Base-by-base conservation (phyloP, 2,113 vertebrate species). In the Chauna torquata region DNA sequence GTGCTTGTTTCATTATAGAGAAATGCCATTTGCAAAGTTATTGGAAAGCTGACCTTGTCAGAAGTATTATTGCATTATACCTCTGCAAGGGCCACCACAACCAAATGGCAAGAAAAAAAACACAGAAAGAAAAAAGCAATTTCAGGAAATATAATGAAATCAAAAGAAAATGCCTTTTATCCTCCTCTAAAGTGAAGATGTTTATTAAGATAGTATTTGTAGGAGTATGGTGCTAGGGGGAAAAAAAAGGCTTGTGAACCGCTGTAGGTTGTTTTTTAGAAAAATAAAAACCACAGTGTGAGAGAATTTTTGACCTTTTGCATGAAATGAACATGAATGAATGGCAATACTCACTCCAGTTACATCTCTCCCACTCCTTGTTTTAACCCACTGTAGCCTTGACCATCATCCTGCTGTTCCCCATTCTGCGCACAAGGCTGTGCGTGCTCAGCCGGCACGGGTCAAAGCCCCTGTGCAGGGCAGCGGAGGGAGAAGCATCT, bases 121-220 rank as follows among this genome's bases (percentile, higher is more conserved):
- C 18, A 69, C 92, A 85, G 76, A 88, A 86, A 92, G 93, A 91
- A 81, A 96, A 98, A 97, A 98, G 96, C 97, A 98, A 96, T 98
- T 98, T 97, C 94, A 82, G 93, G 93, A 97, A 96, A 96, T 97
- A 90, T 69, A 95, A 96, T 96, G 92, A 97, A 97, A 97, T 97
- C 87, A 97, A 97, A 98, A 86, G 92, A 97, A 97, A 98, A 96
- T 89, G 78, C 91, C 75, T 97, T 95, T 96, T 96, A 68, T 88
- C 66, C 92, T 44, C 82, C 42, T 92, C 76, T 94, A 86, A 10
- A 1, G 7, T 66, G 80, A 80, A 97, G 96, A 96, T 97, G 82
- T 96, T 97, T 97, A 96, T 97, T 98, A 97, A 97, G 97, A 95
- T 94, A 83, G 79, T 4, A 15, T 66, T 57, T 64, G 64, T 80